A percentile compares a stretch with the other conserved stretches of the same genome.
These are phyloP conservation scores for Spondyliosoma cantharus DNA, from an alignment of 2,797 vertebrate species.

Conservation along the genomic window DNA sequence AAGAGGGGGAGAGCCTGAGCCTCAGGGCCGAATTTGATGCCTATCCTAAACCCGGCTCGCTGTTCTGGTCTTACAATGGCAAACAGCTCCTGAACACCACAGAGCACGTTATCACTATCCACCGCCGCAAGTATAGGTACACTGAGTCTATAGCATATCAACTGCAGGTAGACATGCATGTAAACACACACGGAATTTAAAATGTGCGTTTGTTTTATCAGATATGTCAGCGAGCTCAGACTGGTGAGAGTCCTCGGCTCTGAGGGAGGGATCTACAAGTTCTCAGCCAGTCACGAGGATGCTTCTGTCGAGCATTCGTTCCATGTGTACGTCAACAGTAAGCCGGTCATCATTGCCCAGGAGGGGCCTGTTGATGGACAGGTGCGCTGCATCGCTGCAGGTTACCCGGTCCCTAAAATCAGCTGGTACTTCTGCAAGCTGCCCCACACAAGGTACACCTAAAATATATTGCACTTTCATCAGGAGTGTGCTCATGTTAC, in stretches of 20 bases:
- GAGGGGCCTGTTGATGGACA: slow-evolving; percentile 90
- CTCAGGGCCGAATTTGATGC: slow-evolving; percentile 90
- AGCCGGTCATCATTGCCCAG: slow-evolving; percentile 90
- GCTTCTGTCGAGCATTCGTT: slow-evolving; percentile 87
- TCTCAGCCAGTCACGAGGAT: slow-evolving; percentile 91
- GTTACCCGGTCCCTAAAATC: slow-evolving; percentile 93
- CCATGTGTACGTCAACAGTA: slow-evolving; percentile 94
- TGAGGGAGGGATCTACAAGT: slow-evolving; percentile 94
- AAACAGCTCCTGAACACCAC: slow-evolving; percentile 90
- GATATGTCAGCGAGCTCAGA: slow-evolving; percentile 90
- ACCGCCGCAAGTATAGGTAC: slow-evolving; percentile 91
- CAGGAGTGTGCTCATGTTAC: not conserved
- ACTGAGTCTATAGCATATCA: not conserved
- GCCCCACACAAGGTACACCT: slow-evolving; percentile 78
- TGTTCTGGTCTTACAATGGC: slow-evolving; percentile 90
- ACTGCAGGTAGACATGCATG: not conserved
- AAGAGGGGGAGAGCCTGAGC: slow-evolving; percentile 91
- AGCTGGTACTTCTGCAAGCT: slow-evolving; percentile 92
- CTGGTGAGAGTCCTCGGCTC: slow-evolving; percentile 92
- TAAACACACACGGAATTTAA: not conserved
- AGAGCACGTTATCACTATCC: slow-evolving; percentile 89
- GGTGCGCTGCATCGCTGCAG: slow-evolving; percentile 93
- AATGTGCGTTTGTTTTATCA: slow-evolving; percentile 64
- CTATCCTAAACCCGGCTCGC: slow-evolving; percentile 87
- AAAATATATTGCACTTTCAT: not conserved